Evolutionary conservation across 1,140 invertebrate genomes (phyloP), one percentile per base, ranked within the genome.

Genomic region (Drosophila arawakana): DNA sequence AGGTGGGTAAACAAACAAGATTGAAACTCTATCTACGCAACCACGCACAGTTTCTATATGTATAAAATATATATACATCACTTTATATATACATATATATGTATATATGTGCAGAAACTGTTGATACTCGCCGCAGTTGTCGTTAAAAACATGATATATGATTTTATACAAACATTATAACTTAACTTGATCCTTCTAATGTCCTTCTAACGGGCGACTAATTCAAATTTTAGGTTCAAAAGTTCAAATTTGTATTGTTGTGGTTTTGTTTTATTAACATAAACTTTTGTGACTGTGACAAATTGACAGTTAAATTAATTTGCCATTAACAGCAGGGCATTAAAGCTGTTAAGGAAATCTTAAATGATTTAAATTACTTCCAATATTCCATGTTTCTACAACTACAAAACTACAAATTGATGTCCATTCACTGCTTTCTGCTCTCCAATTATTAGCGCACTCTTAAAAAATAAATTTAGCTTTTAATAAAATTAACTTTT

Each of bases 401-500:
- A n/a, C n/a, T n/a, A n/a, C n/a, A n/a, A n/a, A n/a, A n/a, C n/a
- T n/a, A n/a, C n/a, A n/a, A 39, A 39, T 37, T 37, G 35, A 37
- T 3, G 35, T 0, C 6, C 3, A 37, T 37, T 37, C 37, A 10
- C 10, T 25, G 44, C 58, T 30, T 49, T 59, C 21, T 18, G 47
- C 43, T 47, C 30, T 44, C 30, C 61, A 65, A 72, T 78, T 71
- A 76, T 79, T 79, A 76, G 74, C 78, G 58, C 67, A 75, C 76
- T 79, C 79, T 80, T 76, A 83, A 76, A 66, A 75, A 57, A 55
- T 62, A 86, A 46, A 68, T 18, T 15, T 60, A 6, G 39, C 65
- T 86, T 81, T 81, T 78, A 81, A 85, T 86, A 85, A 73, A 81
- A 66, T 30, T 68, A 78, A 71, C 49, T 73, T 55, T 52, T 49